Evolutionary conservation across 1,140 invertebrate genomes (phyloP).

Genomic region (Zaprionus capensis): DNA sequence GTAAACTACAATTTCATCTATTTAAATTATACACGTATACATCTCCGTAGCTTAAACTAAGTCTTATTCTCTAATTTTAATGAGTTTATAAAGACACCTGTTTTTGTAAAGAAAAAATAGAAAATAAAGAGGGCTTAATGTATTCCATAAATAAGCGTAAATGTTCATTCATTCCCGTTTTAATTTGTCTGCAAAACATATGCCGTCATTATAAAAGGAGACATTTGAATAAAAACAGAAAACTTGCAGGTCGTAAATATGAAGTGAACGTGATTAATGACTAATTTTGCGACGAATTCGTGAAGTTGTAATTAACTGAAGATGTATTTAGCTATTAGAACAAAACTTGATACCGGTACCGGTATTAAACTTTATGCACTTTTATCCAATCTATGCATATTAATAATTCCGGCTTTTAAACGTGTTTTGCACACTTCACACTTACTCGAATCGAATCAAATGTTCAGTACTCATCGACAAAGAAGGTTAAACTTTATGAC

Average conservation of each 20-base stretch:
- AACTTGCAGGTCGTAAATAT: neutral
- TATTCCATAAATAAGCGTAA: neutral
- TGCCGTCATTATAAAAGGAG: neutral
- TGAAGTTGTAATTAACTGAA: constrained; percentile 24
- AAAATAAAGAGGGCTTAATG: neutral
- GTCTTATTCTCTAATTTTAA: neutral
- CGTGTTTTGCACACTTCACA: neutral
- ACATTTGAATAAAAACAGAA: neutral
- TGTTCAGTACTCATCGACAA: neutral
- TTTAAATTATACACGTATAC: neutral
- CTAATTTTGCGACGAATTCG: neutral
- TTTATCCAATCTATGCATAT: neutral
- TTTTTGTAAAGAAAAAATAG: neutral
- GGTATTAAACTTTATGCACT: neutral
- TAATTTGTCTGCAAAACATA: neutral
- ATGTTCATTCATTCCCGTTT: neutral
- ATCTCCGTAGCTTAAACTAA: no score
- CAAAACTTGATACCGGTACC: neutral
- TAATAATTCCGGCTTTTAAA: constrained; percentile 5
- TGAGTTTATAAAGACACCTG: neutral
- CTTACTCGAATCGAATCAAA: neutral
- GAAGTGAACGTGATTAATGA: constrained; percentile 21
- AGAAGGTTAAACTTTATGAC: neutral
- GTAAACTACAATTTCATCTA: neutral
- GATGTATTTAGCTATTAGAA: neutral